Evolutionary conservation across 2,113 vertebrate genomes (phyloP).

Genomic region (Loxodonta africana): DNA sequence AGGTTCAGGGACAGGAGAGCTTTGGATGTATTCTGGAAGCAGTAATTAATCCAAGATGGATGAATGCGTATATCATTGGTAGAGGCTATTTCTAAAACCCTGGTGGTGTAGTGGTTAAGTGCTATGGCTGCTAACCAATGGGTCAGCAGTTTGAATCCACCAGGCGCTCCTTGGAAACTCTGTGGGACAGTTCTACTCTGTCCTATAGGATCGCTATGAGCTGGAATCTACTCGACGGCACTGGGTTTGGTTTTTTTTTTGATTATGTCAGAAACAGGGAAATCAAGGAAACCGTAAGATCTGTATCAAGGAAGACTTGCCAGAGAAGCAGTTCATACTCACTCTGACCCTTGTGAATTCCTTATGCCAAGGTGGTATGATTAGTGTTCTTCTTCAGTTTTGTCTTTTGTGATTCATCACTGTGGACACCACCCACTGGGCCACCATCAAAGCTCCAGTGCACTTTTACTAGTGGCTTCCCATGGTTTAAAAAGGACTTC

Average conservation of each 20-base stretch:
- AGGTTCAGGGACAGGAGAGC: background rate
- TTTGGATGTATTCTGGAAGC: background rate
- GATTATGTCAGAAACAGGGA: background rate
- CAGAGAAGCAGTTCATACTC: background rate
- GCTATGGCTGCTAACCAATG: no score
- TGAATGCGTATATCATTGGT: background rate
- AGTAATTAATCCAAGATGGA: background rate
- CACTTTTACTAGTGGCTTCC: conserved; percentile 43
- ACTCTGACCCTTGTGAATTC: background rate
- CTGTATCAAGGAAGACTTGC: background rate
- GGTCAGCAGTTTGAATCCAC: no score
- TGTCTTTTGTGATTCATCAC: conserved; percentile 16
- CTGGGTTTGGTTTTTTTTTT: no score
- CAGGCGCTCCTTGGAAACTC: no score
- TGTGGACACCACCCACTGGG: background rate
- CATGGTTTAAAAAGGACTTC: conserved; percentile 34
- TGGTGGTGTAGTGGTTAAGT: no score
- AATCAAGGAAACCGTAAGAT: background rate
- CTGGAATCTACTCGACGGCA: no score
- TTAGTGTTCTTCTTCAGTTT: conserved; percentile 33
- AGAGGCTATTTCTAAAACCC: background rate
- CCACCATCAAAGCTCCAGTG: background rate
- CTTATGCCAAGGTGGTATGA: background rate
- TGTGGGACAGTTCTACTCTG: no score
- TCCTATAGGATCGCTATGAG: no score